Evolutionary conservation across 2,888 invertebrate species (phyloP).

Genomic region (Biston stratarius): DNA sequence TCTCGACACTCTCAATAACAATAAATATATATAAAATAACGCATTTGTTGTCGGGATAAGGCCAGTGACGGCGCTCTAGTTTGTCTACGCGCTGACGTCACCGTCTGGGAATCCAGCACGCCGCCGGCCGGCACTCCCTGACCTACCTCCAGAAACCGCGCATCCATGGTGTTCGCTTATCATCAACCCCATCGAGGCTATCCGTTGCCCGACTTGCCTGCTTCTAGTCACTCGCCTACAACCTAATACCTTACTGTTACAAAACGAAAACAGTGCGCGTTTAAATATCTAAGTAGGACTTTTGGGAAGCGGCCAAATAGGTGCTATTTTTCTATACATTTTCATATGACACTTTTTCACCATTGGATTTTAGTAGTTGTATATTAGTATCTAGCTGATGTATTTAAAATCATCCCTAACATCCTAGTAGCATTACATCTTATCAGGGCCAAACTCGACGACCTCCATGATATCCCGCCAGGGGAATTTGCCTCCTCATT

Average conservation of each 20-base stretch:
- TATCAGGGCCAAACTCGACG: too few species aligned
- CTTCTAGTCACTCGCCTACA: constrained; percentile 34
- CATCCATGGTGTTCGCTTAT: constrained; percentile 49
- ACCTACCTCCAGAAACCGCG: constrained; percentile 78
- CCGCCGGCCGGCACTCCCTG: constrained; percentile 72
- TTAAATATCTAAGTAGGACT: constrained; percentile 23
- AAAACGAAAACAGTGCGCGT: constrained; percentile 26
- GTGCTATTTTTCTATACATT: constrained; percentile 11
- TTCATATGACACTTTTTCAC: background rate
- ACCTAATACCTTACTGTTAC: constrained; percentile 26
- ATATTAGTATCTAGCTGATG: background rate
- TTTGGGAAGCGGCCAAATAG: constrained; percentile 43
- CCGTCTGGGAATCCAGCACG: constrained; percentile 82
- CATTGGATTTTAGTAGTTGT: background rate
- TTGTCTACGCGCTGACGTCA: constrained; percentile 83
- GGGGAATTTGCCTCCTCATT: too few species aligned
- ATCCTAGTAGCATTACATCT: background rate
- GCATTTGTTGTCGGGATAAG: constrained; percentile 78
- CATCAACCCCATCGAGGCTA: constrained; percentile 36
- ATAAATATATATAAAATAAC: constrained; percentile 84
- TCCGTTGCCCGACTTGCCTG: constrained; percentile 24
- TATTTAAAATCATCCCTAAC: background rate
- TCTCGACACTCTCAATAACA: constrained; percentile 83
- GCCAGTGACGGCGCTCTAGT: constrained; percentile 81
- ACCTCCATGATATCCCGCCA: too few species aligned